A percentile compares a stretch with the other conserved stretches of the same genome.
These are phyloP conservation scores for Mirza zaza DNA, from an alignment of 2,113 vertebrate species.

Conservation along the genomic window DNA sequence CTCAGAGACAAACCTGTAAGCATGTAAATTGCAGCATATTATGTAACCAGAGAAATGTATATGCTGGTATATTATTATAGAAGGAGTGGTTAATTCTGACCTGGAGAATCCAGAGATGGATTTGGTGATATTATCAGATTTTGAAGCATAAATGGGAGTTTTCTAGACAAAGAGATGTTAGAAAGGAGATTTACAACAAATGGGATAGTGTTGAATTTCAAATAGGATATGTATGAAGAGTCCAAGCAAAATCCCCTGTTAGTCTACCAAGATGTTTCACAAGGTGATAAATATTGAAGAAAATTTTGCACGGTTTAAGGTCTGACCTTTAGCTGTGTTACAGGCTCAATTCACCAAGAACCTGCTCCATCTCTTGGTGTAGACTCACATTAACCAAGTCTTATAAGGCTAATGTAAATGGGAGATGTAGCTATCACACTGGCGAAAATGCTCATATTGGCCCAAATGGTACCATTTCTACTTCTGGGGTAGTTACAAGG, in stretches of 20 bases:
- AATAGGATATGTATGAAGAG: background rate
- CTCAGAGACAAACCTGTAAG: background rate
- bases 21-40: fast-evolving
- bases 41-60: background rate
- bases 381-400: background rate
- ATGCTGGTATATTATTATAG: background rate
- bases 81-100: background rate
- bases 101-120: background rate
- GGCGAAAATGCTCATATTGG: background rate
- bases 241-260: background rate
- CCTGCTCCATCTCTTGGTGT: background rate
- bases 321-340: background rate
- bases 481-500: background rate
- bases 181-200: background rate
- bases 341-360: background rate
- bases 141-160: background rate
- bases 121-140: background rate
- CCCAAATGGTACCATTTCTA: background rate
- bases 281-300: background rate
- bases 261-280: background rate
- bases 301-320: background rate
- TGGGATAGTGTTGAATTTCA: background rate
- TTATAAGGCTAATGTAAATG: background rate
- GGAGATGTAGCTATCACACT: background rate
- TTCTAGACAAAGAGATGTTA: background rate